Evolutionary conservation across 2,888 invertebrate genomes (phyloP).

Genomic region (Scaeva pyrastri): DNA sequence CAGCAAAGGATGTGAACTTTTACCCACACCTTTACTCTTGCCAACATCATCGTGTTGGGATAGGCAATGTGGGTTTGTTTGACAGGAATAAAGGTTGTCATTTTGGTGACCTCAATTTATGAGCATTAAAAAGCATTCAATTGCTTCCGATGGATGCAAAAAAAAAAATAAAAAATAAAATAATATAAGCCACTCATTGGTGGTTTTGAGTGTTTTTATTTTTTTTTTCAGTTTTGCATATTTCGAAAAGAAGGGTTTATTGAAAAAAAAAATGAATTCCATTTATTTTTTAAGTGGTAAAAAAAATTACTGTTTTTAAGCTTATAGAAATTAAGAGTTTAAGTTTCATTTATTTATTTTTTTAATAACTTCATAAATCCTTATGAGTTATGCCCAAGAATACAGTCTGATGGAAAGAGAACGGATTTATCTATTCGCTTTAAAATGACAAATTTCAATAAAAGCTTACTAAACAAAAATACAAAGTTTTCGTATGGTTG

Average conservation of each 20-base stretch:
- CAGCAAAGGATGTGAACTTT: constrained; percentile 3
- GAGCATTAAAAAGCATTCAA: constrained; percentile 62
- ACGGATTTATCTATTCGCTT: no score
- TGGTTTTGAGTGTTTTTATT: constrained; percentile 8
- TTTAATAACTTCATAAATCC: no score
- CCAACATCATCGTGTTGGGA: constrained; percentile 19
- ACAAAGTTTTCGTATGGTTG: no score
- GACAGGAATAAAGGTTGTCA: constrained; percentile 66
- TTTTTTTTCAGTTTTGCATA: neutral
- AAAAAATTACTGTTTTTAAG: no score
- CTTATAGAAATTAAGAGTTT: no score
- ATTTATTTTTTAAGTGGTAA: neutral
- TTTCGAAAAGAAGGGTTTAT: neutral
- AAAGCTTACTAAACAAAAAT: no score
- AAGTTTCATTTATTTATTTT: no score
- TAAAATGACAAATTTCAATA: no score
- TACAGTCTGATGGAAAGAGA: no score
- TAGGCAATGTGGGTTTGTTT: constrained; percentile 45
- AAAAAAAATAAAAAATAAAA: neutral
- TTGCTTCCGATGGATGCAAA: constrained; percentile 46
- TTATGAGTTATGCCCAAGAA: no score
- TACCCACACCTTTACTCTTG: neutral
- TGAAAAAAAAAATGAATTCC: constrained; percentile 21
- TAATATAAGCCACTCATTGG: constrained; percentile 41
- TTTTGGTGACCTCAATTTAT: constrained; percentile 71